Evolutionary conservation across 2,113 vertebrate species (phyloP).

Genomic region (Gymnogyps californianus): DNA sequence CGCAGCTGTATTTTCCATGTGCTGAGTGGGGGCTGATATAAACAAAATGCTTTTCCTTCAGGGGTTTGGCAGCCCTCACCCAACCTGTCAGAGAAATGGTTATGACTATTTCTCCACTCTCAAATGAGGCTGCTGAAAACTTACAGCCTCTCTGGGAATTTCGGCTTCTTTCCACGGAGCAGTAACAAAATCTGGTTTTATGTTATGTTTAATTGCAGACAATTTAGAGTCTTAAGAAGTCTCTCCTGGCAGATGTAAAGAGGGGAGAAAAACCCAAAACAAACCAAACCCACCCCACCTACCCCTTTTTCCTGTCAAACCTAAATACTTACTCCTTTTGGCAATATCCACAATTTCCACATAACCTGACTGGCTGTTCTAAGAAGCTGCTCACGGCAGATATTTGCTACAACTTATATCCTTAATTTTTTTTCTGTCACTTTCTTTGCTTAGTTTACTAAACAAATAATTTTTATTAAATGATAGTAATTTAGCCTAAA

Average conservation of each 20-base stretch:
- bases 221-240: constrained; percentile 47
- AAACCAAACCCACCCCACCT: not conserved
- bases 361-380: not conserved
- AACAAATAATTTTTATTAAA: not conserved
- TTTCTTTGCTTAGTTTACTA: not conserved
- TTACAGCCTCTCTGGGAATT: constrained; percentile 77
- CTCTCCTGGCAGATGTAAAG: not conserved
- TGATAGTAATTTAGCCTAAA: not conserved
- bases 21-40: not conserved
- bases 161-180: constrained; percentile 52
- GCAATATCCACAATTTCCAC: not conserved
- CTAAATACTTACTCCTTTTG: not conserved
- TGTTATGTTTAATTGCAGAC: constrained; percentile 58
- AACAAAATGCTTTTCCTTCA: constrained; percentile 33
- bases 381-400: not conserved
- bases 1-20: constrained; percentile 22
- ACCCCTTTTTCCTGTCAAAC: not conserved
- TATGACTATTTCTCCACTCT: constrained; percentile 62
- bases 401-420: not conserved
- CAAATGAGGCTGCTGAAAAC: constrained; percentile 71
- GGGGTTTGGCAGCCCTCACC: constrained; percentile 19
- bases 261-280: not conserved
- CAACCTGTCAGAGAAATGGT: constrained; percentile 68
- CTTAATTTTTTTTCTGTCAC: not conserved
- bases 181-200: constrained; percentile 55